Base-by-base conservation (phyloP, 2,888 invertebrate species). In the Oeneis ivallda region DNA sequence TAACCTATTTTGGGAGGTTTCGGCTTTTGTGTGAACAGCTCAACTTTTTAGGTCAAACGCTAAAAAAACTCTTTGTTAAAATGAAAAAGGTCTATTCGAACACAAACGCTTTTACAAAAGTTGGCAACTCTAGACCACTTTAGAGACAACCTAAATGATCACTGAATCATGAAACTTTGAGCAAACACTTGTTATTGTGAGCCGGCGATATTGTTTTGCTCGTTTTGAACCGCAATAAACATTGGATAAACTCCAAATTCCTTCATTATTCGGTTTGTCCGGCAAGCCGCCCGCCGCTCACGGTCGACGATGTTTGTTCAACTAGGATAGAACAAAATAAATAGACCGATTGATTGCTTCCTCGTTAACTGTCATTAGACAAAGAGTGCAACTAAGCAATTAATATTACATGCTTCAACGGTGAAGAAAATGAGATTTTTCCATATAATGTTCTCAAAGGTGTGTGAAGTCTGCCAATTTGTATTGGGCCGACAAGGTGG, bases 161-260 rank as follows among this genome's bases (percentile, higher is more conserved):
- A 56, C 19, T 41, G 39, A 19, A 39, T 7, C 56, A 13, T 41
- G 19, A 39, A 41, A 39, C 39, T 39, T 54, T 8, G 17, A 56
- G 15, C 56, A 56, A 56, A 19, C 41, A 41, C 41, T 41, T 19
- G 56, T 41, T 13, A 41, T 19, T 56, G 39, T 56, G 39, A 39
- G 41, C 56, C 39, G 15, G 37, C 7, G 41, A 6, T 8, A 17
- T 39, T 17, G 11, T 56, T 56, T 41, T 13, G 41, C n/a, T 56
- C 10, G 53, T 19, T 7, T 6, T 19, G 3, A 39, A 26, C 41
- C 56, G 41, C 56, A 56, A 19, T 56, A 41, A 56, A 56, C 17
- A 17, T 53, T 56, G 56, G 56, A 41, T 13, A 13, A 5, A 8
- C 7, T 54, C 54, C 54, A 56, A 41, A 56, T 56, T 41, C 41